Evolutionary conservation across 2,888 invertebrate species (phyloP).

Genomic region (Apodemia duryi): DNA sequence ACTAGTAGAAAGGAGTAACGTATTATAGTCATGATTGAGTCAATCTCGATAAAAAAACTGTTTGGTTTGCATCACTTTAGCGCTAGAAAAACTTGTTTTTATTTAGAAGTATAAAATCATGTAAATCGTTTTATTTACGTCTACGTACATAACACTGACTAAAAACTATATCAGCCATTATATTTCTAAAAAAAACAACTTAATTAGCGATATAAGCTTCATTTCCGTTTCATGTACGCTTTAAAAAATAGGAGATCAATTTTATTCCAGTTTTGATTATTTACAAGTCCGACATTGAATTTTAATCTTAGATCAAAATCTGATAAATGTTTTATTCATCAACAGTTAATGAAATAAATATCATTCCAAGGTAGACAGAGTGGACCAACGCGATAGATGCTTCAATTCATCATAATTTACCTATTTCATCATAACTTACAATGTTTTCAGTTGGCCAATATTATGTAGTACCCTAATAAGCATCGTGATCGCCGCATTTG

Average conservation of each 20-base stretch:
- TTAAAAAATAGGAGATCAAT: not conserved
- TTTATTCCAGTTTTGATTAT: not conserved
- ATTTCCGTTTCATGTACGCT: not conserved
- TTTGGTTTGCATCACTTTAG: slow-evolving; percentile 10
- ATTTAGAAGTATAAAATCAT: slow-evolving; percentile 1
- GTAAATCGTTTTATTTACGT: slow-evolving; percentile 2
- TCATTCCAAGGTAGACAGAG: not conserved
- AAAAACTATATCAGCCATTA: not conserved
- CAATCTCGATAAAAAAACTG: slow-evolving; percentile 12
- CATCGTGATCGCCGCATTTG: too few relatives aligned
- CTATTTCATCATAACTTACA: too few relatives aligned
- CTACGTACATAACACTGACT: not conserved
- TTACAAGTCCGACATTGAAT: not conserved
- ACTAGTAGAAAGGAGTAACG: slow-evolving; percentile 62
- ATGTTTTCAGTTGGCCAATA: too few relatives aligned
- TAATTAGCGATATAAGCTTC: not conserved
- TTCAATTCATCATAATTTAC: not conserved
- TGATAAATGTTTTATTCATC: too few relatives aligned
- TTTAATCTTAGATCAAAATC: not conserved
- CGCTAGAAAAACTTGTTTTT: slow-evolving; percentile 10
- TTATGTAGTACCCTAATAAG: too few relatives aligned
- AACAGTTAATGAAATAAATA: not conserved
- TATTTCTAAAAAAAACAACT: not conserved
- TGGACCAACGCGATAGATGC: not conserved
- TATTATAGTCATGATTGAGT: slow-evolving; percentile 40